A percentile compares a stretch with the other conserved stretches of the same genome.
Conservation (phyloP, 1,140 invertebrate species). For the Myzus persicae region DNA sequence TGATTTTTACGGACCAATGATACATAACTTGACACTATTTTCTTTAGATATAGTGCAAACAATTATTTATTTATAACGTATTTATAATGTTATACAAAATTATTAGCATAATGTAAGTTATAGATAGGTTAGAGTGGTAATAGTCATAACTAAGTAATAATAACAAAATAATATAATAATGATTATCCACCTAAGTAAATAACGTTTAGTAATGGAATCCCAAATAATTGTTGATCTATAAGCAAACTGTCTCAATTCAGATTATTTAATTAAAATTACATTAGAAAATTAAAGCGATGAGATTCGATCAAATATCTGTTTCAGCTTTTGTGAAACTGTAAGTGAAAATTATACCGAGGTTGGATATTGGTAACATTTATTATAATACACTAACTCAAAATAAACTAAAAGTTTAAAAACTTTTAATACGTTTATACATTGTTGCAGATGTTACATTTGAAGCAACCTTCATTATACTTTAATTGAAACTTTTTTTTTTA, state of each 20-base stretch:
- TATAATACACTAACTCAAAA: background rate
- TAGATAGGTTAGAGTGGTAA: too few species aligned
- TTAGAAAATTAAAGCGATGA: background rate
- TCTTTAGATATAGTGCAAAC: background rate
- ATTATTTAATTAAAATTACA: background rate
- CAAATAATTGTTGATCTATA: background rate
- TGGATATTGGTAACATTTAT: background rate
- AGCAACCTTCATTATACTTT: background rate
- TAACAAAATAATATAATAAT: background rate
- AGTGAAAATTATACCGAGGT: background rate
- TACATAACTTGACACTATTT: background rate
- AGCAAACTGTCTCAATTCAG: background rate
- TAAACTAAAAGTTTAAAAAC: background rate
- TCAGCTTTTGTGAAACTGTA: background rate
- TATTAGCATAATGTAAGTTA: background rate
- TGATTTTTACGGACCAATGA: too few species aligned
- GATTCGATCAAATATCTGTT: background rate
- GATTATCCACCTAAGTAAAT: background rate
- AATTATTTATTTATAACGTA: too few species aligned
- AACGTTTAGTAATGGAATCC: background rate
- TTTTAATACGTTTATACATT: background rate
- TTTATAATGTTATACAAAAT: background rate
- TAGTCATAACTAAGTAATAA: too few species aligned
- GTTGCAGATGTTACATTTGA: background rate
- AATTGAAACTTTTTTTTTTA: background rate